Conservation (phyloP, 2,113 vertebrate species). For the Eurystomus gularis region DNA sequence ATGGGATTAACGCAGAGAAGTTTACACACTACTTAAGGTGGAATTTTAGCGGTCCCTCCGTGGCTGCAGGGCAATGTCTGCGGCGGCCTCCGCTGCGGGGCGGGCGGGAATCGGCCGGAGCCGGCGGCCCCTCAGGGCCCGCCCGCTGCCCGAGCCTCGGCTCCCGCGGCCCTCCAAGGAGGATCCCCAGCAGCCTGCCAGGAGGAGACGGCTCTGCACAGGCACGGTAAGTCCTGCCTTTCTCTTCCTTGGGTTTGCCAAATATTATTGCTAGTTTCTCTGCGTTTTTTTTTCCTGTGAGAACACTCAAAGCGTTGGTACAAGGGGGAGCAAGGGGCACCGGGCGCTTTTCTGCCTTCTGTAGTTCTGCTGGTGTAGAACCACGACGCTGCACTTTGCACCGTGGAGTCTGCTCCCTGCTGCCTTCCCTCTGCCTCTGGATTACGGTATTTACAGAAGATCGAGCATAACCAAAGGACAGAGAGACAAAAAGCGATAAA, state of each 20-base stretch:
- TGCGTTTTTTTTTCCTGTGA: too few relatives aligned
- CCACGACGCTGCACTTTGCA: not conserved
- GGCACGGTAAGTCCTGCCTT: not conserved
- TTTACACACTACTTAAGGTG: not conserved
- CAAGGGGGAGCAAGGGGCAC: not conserved
- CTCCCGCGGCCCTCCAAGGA: too few relatives aligned
- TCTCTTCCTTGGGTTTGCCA: not conserved
- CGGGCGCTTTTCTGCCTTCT: not conserved
- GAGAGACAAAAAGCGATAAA: not conserved
- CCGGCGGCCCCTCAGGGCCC: too few relatives aligned
- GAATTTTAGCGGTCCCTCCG: too few relatives aligned
- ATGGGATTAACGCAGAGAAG: too few relatives aligned
- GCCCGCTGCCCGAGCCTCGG: not conserved
- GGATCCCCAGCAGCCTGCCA: rapidly evolving
- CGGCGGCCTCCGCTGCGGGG: too few relatives aligned
- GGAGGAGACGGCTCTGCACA: rapidly evolving
- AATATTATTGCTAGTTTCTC: not conserved
- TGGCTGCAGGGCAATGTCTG: not conserved
- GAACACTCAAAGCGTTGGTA: not conserved
- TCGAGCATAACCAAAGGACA: not conserved
- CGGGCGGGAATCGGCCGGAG: too few relatives aligned
- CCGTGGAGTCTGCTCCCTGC: too few relatives aligned
- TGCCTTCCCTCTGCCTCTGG: not conserved
- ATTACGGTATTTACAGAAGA: not conserved
- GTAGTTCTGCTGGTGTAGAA: not conserved